Percentiles rank a stretch among this genome's conserved stretches.
These are phyloP conservation scores for Bufotes viridis DNA, from an alignment of 2,797 vertebrate species.

Conservation along the genomic window DNA sequence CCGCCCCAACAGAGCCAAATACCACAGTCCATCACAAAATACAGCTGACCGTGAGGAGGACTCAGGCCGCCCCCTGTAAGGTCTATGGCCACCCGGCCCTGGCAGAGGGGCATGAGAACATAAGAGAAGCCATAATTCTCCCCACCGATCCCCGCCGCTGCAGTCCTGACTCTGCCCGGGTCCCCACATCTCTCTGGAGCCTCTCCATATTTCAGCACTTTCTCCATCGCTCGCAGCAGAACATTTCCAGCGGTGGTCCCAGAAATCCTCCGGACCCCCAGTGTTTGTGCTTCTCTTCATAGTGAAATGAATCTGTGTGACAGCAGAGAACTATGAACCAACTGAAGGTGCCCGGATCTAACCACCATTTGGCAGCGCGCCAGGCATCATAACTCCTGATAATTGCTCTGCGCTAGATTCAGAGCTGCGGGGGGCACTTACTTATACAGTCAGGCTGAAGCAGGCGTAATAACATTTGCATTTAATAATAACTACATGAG, in stretches of 20 bases:
- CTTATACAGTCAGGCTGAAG: background rate
- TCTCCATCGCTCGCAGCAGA: background rate
- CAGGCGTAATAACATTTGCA: background rate
- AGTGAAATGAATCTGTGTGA: background rate
- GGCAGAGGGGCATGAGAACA: too few species aligned
- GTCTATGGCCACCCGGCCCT: too few species aligned
- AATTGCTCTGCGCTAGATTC: slow-evolving; percentile 6
- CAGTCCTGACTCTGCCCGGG: too few species aligned
- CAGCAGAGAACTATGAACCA: background rate
- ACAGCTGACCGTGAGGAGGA: too few species aligned
- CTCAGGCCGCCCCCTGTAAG: too few species aligned
- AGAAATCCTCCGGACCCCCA: background rate
- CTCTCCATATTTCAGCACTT: background rate
- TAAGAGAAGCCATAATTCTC: too few species aligned
- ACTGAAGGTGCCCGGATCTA: too few species aligned
- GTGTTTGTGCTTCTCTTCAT: background rate
- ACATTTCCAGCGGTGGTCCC: background rate
- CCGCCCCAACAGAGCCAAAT: too few species aligned
- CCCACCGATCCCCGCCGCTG: too few species aligned
- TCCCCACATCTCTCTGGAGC: too few species aligned
- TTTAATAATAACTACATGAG: background rate
- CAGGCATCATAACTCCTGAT: slow-evolving; percentile 17
- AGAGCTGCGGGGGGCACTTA: background rate
- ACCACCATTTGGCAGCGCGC: slow-evolving; percentile 1
- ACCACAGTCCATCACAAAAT: too few species aligned